Evolutionary conservation across 2,888 invertebrate genomes (phyloP).

Genomic region (Meliscaeva auricollis): DNA sequence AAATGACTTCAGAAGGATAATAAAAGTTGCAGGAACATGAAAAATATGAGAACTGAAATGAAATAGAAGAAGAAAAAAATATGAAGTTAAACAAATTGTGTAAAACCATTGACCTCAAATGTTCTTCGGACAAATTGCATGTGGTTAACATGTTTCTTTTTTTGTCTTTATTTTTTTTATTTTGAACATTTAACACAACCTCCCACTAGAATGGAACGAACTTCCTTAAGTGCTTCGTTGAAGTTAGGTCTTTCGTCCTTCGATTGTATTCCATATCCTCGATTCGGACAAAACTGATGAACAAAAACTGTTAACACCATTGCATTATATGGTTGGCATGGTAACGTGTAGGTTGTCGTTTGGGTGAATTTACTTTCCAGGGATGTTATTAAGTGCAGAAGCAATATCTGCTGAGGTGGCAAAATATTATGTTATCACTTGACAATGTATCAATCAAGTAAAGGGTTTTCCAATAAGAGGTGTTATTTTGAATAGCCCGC

Average conservation of each 20-base stretch:
- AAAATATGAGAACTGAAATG: slow-evolving; percentile 56
- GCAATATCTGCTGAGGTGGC: too few species aligned
- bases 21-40: slow-evolving; percentile 62
- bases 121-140: slow-evolving; percentile 71
- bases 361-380: slow-evolving; percentile 15
- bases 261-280: slow-evolving; percentile 54
- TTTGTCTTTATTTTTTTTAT: not conserved
- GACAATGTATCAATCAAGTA: too few species aligned
- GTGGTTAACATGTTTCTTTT: slow-evolving; percentile 54
- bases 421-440: too few species aligned
- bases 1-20: slow-evolving; percentile 67
- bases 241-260: slow-evolving; percentile 14
- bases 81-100: slow-evolving; percentile 47
- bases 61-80: slow-evolving; percentile 13
- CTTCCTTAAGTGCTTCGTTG: slow-evolving; percentile 42
- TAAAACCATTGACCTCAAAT: slow-evolving; percentile 66
- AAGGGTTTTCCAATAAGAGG: too few species aligned
- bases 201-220: slow-evolving; percentile 6
- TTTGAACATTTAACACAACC: slow-evolving; percentile 2
- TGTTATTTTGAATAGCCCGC: too few species aligned
- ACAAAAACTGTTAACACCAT: slow-evolving; percentile 52
- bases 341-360: not conserved
- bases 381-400: not conserved
- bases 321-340: not conserved
- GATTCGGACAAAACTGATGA: slow-evolving; percentile 38